Evolutionary conservation across 2,888 invertebrate genomes (phyloP), one percentile per base, ranked within the genome.

Genomic region (Microctonus hyperodae): DNA sequence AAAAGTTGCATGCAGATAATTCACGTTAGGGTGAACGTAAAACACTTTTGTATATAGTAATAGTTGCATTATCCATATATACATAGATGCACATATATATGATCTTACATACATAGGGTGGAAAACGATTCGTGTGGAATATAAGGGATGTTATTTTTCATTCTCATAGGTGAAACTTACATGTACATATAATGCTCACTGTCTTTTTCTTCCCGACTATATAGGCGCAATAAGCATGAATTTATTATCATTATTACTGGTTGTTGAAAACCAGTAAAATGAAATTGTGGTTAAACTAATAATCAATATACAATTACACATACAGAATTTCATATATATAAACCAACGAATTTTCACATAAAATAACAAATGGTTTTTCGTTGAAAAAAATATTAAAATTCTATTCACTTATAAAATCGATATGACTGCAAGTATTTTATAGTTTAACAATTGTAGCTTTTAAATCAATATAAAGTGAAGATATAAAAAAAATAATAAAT

Each of bases 1-100:
- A 74, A 72, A 74, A 74, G 72, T 79, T 77, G 80, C 79, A 78
- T 79, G 80, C 70, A 72, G 75, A 75, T 79, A 80, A 80, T 79
- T 72, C 74, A 69, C 70, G 50, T 53, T 64, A 72, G 73, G 67
- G 68, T 59, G 66, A 65, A 64, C 61, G 65, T 69, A 58, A 67
- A 69, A 63, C 61, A 60, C 69, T 64, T 44, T 25, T 48, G 35
- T 59, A 67, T 64, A 68, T 67, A 57, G 62, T 59, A 48, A 66
- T 37, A 56, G 63, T 63, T 50, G 61, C 51, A 37, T 22, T n/a
- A 40, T 16, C 20, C 16, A 69, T 65, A 70, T 65, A 70, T 67
- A 69, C 68, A 65, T 64, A 61, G 58, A 56, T 55, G 64, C 28
- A 59, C 53, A 61, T 44, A 44, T 6, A 51, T n/a, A n/a, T n/a